Evolutionary conservation across 2,797 vertebrate species (phyloP).

Genomic region (Chelidonichthys spinosus): DNA sequence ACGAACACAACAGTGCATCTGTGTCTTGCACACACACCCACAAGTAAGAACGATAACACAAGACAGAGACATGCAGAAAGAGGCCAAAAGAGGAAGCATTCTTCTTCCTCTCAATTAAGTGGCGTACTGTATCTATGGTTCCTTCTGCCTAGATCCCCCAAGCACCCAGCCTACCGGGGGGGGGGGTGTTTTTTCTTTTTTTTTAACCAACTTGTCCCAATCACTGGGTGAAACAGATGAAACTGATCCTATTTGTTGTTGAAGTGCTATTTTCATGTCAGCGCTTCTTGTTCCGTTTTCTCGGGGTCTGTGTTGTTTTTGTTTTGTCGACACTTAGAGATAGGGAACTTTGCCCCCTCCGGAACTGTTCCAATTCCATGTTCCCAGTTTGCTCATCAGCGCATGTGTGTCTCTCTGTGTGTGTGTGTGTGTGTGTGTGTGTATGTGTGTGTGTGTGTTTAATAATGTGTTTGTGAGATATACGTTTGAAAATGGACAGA

Average conservation of each 20-base stretch:
- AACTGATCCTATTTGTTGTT: constrained; percentile 52
- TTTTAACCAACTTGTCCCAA: constrained; percentile 41
- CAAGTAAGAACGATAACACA: constrained; percentile 45
- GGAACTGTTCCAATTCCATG: constrained; percentile 66
- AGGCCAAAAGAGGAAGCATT: constrained; percentile 49
- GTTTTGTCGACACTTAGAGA: constrained; percentile 61
- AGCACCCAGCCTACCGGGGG: constrained; percentile 37
- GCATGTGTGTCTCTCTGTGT: constrained; percentile 9
- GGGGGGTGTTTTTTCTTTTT: constrained; percentile 13
- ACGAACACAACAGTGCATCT: constrained; percentile 41
- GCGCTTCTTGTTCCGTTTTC: constrained; percentile 43
- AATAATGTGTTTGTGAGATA: constrained; percentile 14
- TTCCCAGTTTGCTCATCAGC: constrained; percentile 53
- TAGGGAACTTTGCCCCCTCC: constrained; percentile 62
- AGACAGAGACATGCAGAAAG: constrained; percentile 34
- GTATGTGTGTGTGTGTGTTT: background rate
- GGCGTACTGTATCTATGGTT: constrained; percentile 50
- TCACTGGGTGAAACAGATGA: constrained; percentile 53
- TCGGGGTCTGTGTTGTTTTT: constrained; percentile 60
- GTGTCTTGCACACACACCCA: constrained; percentile 36
- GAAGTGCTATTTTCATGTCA: constrained; percentile 57
- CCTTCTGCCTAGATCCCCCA: constrained; percentile 43
- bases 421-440: background rate
- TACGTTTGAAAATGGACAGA: constrained; percentile 29
- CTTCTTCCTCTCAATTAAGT: constrained; percentile 57